A percentile compares a stretch with the other conserved stretches of the same genome.
Conservation (phyloP, 1,140 invertebrate genomes). For the Rhopalosiphum padi region DNA sequence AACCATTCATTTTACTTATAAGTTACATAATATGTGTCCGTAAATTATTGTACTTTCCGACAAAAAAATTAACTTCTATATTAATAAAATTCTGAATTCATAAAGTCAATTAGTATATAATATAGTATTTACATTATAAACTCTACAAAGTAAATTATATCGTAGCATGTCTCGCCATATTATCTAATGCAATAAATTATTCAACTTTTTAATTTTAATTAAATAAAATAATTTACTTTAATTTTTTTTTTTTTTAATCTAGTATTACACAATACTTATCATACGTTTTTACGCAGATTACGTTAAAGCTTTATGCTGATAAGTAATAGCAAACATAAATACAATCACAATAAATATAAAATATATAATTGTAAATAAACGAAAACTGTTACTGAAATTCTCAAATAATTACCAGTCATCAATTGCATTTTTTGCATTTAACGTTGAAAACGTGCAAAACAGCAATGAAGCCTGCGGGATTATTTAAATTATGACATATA, state of each 20-base stretch:
- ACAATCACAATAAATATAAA: neutral
- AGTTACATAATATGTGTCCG: neutral
- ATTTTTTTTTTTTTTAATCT: neutral
- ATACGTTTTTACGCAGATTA: neutral
- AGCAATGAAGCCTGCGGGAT: neutral
- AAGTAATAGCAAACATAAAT: neutral
- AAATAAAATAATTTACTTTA: too few species aligned
- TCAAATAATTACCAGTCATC: neutral
- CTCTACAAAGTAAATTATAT: neutral
- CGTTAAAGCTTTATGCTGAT: neutral
- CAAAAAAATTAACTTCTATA: neutral
- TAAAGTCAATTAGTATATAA: neutral
- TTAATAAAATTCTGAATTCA: neutral
- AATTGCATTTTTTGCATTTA: neutral
- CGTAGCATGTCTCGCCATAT: neutral
- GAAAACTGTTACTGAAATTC: neutral
- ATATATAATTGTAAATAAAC: neutral
- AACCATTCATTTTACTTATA: neutral
- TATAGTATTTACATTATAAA: neutral
- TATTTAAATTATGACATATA: slow-evolving; percentile 14
- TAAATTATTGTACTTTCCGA: neutral
- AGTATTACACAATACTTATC: neutral
- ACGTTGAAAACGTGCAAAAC: neutral
- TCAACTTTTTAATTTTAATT: neutral
- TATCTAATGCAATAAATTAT: neutral